These are phyloP conservation scores for Ophion ventricosus DNA, from an alignment of 2,888 invertebrate genomes.

Conservation along the genomic window DNA sequence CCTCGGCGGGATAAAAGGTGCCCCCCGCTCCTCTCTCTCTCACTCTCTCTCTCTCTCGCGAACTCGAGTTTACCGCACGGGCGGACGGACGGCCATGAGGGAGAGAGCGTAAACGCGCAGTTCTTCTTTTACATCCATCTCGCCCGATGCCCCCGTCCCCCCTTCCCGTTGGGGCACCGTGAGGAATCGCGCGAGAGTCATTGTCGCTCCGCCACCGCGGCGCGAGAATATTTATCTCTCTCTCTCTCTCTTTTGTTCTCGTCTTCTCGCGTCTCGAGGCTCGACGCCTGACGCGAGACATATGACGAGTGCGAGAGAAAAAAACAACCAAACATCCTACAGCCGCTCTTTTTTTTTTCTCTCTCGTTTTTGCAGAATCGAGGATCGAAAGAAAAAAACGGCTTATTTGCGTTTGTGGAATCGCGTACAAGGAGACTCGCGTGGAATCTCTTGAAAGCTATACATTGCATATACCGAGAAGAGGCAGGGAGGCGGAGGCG, in stretches of 20 bases:
- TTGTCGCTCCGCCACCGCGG: constrained; percentile 10
- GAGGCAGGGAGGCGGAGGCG: not conserved
- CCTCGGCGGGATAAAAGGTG: constrained; percentile 31
- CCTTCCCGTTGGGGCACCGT: constrained; percentile 1
- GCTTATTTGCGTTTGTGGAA: too few species aligned
- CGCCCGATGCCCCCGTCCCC: not conserved
- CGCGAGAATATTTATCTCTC: constrained; percentile 19
- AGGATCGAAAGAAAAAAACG: too few species aligned
- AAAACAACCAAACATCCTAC: too few species aligned
- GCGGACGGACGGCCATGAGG: constrained; percentile 27
- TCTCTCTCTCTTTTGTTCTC: constrained; percentile 14
- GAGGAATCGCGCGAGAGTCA: constrained; percentile 19
- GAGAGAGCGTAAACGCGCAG: not conserved
- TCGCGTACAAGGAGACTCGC: constrained; percentile 12
- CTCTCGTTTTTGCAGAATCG: too few species aligned
- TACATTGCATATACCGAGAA: constrained; percentile 38
- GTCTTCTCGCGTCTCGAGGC: not conserved
- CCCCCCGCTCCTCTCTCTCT: constrained; percentile 28
- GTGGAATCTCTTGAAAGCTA: constrained; percentile 50
- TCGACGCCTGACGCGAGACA: not conserved
- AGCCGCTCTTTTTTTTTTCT: too few species aligned
- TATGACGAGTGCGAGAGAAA: too few species aligned
- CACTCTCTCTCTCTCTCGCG: not conserved
- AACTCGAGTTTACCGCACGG: constrained; percentile 15
- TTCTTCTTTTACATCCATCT: constrained; percentile 12